Evolutionary conservation across 2,797 vertebrate genomes (phyloP).

Genomic region (Epinephelus awoara): DNA sequence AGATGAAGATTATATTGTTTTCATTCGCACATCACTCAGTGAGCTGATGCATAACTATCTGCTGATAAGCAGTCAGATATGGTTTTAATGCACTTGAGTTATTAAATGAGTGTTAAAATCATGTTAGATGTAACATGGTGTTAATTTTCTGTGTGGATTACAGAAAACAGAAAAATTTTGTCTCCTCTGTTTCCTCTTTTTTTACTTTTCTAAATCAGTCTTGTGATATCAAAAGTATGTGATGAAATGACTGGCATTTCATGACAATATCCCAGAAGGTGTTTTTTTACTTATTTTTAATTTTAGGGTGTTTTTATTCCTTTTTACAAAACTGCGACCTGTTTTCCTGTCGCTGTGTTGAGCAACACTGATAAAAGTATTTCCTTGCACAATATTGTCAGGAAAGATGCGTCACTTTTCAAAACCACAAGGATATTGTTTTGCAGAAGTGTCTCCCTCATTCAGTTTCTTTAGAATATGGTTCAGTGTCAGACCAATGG

Average conservation of each 20-base stretch:
- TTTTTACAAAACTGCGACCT: slow-evolving; percentile 29
- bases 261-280: slow-evolving; percentile 55
- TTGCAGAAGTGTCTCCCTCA: slow-evolving; percentile 62
- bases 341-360: slow-evolving; percentile 51
- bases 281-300: slow-evolving; percentile 35
- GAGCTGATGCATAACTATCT: slow-evolving; percentile 65
- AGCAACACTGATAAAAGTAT: slow-evolving; percentile 55
- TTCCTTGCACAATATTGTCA: slow-evolving; percentile 59
- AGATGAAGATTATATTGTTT: slow-evolving; percentile 61
- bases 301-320: slow-evolving; percentile 34
- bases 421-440: slow-evolving; percentile 49
- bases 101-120: slow-evolving; percentile 74
- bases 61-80: slow-evolving; percentile 74
- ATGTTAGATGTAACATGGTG: slow-evolving; percentile 59
- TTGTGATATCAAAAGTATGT: slow-evolving; percentile 18
- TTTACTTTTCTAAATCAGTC: slow-evolving; percentile 14
- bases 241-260: slow-evolving; percentile 33
- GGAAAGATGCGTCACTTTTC: slow-evolving; percentile 37
- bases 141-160: slow-evolving; percentile 74
- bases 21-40: slow-evolving; percentile 51
- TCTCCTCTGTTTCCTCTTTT: slow-evolving; percentile 29
- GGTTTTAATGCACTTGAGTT: slow-evolving; percentile 63
- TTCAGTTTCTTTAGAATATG: slow-evolving; percentile 39
- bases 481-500: slow-evolving; percentile 3
- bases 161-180: slow-evolving; percentile 55